Base-by-base conservation (phyloP, 2,113 vertebrate species). In the Sardina pilchardus region DNA sequence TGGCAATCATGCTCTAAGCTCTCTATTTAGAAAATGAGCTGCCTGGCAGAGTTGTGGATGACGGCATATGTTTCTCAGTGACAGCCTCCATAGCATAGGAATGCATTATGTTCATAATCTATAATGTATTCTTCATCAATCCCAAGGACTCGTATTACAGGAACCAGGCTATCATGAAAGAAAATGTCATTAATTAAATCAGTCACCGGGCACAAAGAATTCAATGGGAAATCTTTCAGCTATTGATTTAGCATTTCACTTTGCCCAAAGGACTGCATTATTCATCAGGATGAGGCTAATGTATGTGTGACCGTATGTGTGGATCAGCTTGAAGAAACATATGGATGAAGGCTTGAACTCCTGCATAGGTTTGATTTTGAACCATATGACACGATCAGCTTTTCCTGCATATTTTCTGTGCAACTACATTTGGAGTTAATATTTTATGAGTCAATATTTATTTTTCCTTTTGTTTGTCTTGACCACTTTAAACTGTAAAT, bases 181-280 rank as follows among this genome's bases (percentile, higher is more conserved):
- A 50, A 84, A 78, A 84, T 43, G 17, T 86, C 82, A 90, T 36
- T 84, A 84, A 90, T 89, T 78, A 30, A 78, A 36, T 4, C 12
- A 34, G 82, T 47, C 44, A 8, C 83, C 26, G 71, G 84, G 81
- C 36, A 84, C 59, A 85, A 63, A 21, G 12, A 43, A 50, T 84
- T 87, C 47, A 81, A 63, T 86, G 50, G 67, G 26, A 92, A 91
- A 92, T 89, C 87, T 84, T 81, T 92, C 24, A 80, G 43, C 21
- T 86, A 86, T 89, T 50, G 82, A 90, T 88, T 47, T 36, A 14
- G 71, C 36, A 82, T 88, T 85, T 81, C 47, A n/a, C 83, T 12
- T 75, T 4, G n/a, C 67, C 56, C 78, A 82, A 36, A 81, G 83
- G 43, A 85, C 56, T 87, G 63, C 59, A 88, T 86, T 6, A 83